Conservation (phyloP, 2,888 invertebrate species). For the Melinaea marsaeus region DNA sequence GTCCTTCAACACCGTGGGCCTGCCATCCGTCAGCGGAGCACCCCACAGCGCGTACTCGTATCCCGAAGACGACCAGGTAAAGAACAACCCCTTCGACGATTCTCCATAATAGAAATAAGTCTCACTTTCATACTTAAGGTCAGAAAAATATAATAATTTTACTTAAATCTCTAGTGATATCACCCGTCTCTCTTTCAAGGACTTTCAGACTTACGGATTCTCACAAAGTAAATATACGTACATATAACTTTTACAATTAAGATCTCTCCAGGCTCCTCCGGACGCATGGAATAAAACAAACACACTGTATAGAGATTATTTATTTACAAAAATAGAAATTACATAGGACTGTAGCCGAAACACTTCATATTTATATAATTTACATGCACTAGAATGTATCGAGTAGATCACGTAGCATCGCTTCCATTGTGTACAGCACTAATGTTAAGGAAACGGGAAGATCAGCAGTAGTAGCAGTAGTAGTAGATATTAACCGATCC, state of each 20-base stretch:
- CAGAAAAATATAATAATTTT: slow-evolving; percentile 6
- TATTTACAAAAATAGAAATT: slow-evolving; percentile 75
- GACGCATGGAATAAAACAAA: slow-evolving; percentile 19
- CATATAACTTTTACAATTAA: slow-evolving; percentile 17
- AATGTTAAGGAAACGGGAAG: slow-evolving; percentile 16
- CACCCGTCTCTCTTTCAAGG: slow-evolving; percentile 24
- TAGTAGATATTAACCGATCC: slow-evolving; percentile 23
- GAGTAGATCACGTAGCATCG: slow-evolving; percentile 27
- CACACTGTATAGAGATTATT: slow-evolving; percentile 41
- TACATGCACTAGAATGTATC: slow-evolving; percentile 61
- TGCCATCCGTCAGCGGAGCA: slow-evolving; percentile 58
- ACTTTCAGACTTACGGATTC: slow-evolving; percentile 26
- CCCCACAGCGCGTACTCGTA: slow-evolving; percentile 61
- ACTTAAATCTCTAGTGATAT: slow-evolving; percentile 16
- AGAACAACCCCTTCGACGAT: slow-evolving; percentile 67
- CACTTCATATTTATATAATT: slow-evolving; percentile 45
- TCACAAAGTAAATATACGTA: slow-evolving; percentile 29
- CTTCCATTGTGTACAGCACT: slow-evolving; percentile 31
- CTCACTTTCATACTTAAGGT: neutral
- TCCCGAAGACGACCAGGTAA: slow-evolving; percentile 65
- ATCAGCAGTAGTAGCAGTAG: neutral
- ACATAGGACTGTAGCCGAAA: slow-evolving; percentile 46
- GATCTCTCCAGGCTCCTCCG: slow-evolving; percentile 10
- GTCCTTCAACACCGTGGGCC: slow-evolving; percentile 65
- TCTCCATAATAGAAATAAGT: slow-evolving; percentile 29